Conservation (phyloP, 2,888 invertebrate genomes). For the Heteropelma amictum region DNA sequence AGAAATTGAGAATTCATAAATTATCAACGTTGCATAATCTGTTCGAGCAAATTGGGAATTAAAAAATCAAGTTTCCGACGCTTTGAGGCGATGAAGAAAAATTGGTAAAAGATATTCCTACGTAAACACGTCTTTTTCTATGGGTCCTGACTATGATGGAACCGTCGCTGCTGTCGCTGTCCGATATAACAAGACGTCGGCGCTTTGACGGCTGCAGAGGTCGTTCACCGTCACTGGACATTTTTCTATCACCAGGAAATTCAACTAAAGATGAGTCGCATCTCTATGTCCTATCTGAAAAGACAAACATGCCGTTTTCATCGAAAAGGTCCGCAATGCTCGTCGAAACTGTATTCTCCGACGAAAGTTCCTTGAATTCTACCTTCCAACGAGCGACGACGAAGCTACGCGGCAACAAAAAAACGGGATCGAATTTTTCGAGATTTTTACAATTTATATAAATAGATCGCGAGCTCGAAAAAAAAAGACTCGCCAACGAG, state of each 20-base stretch:
- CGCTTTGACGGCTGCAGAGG: conserved; percentile 67
- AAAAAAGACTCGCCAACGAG: too few relatives aligned
- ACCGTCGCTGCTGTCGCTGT: conserved; percentile 73
- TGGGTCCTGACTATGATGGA: conserved; percentile 65
- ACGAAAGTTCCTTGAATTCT: not conserved
- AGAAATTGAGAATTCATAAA: not conserved
- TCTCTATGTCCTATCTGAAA: conserved; percentile 17
- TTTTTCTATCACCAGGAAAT: conserved; percentile 58
- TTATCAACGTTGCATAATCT: not conserved
- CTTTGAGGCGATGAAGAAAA: not conserved
- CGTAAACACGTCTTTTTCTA: conserved; percentile 67
- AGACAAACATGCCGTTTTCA: too few relatives aligned
- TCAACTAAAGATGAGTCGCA: conserved; percentile 24
- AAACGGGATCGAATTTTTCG: too few relatives aligned
- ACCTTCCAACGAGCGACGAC: too few relatives aligned
- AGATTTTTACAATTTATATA: too few relatives aligned
- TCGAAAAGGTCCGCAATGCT: too few relatives aligned
- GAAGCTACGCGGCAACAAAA: too few relatives aligned
- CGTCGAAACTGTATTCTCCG: not conserved
- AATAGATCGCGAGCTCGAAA: too few relatives aligned
- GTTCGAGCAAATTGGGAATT: not conserved
- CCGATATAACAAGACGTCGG: conserved; percentile 65
- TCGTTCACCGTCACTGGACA: conserved; percentile 71
- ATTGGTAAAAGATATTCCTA: conserved; percentile 59
- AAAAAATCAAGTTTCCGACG: not conserved